These are phyloP conservation scores for Gonatopus flavifemur DNA, from an alignment of 1,140 invertebrate species.

Conservation along the genomic window DNA sequence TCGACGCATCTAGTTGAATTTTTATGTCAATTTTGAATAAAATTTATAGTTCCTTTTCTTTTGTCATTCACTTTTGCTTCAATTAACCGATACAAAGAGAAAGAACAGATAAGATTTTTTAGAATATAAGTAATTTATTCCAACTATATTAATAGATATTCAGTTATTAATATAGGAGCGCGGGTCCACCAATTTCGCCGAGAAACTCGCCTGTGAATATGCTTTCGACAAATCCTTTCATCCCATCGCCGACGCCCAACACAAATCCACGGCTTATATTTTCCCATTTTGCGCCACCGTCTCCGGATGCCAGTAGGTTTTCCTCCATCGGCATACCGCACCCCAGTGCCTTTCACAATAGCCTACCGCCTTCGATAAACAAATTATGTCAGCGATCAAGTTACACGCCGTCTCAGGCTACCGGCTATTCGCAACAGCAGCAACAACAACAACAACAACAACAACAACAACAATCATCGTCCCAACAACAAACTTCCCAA, in stretches of 20 bases:
- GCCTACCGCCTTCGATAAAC: constrained; percentile 52
- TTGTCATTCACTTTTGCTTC: no score
- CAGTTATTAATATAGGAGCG: no score
- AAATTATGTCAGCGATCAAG: constrained; percentile 51
- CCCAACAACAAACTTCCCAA: constrained; percentile 14
- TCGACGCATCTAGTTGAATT: no score
- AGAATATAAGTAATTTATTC: no score
- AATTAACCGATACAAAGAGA: no score
- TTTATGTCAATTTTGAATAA: no score
- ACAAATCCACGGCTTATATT: constrained; percentile 59
- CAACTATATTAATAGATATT: no score
- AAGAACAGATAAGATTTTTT: no score
- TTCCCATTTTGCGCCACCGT: constrained; percentile 50
- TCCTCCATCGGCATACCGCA: constrained; percentile 44
- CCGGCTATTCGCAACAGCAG: constrained; percentile 28
- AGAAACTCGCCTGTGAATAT: constrained; percentile 52
- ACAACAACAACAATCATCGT: constrained; percentile 15
- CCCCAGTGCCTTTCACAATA: constrained; percentile 55
- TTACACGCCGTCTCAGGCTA: constrained; percentile 41
- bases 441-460: constrained; percentile 3
- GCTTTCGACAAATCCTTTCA: constrained; percentile 59
- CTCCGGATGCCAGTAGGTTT: constrained; percentile 46
- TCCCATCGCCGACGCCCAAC: constrained; percentile 59
- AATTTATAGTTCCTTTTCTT: no score
- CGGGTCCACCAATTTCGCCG: constrained; percentile 42